Evolutionary conservation across 2,888 invertebrate species (phyloP), one percentile per base, ranked within the genome.

Genomic region (Cryptus armator): DNA sequence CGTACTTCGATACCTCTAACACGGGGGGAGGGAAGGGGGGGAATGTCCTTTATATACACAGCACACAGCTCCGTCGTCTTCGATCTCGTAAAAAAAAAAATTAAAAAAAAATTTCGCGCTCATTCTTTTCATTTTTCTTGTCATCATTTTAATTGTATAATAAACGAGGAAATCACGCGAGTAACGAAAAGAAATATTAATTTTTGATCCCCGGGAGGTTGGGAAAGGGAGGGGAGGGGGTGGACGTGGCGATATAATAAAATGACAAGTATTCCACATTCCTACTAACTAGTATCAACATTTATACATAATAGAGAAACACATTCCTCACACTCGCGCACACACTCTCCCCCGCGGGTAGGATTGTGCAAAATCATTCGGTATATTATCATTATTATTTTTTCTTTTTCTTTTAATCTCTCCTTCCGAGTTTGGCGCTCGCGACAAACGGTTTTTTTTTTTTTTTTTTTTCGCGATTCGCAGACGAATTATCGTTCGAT

Each of bases 241-340:
- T 59, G 84, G 68, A 81, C 77, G 77, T 86, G 82, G 81, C 77
- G 72, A 85, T 87, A 83, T 87, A 89, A 89, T 88, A 86, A 88
- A 89, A 90, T 91, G 91, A 91, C 91, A 91, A 91, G 90, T 90
- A 91, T 91, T 90, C 90, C 91, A 91, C 91, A 91, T 91, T 90
- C 88, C 92, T 92, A 93, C 87, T 88, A 90, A 91, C 90, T 92
- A 93, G 87, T 93, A 93, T 93, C 90, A 92, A 93, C 93, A 93
- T 93, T 93, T 93, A 93, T 93, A 93, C 93, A 93, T 90, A 93
- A 91, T 91, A 92, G 89, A 92, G 81, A 91, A 89, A 85, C 86
- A 88, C 88, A 86, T 87, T 87, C 86, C 83, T 86, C 87, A 79
- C 88, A 87, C 87, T 86, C 88, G 86, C 87, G 81, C 87, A 87